Evolutionary conservation across 2,888 invertebrate genomes (phyloP).

Genomic region (Barypeithes pellucidus): DNA sequence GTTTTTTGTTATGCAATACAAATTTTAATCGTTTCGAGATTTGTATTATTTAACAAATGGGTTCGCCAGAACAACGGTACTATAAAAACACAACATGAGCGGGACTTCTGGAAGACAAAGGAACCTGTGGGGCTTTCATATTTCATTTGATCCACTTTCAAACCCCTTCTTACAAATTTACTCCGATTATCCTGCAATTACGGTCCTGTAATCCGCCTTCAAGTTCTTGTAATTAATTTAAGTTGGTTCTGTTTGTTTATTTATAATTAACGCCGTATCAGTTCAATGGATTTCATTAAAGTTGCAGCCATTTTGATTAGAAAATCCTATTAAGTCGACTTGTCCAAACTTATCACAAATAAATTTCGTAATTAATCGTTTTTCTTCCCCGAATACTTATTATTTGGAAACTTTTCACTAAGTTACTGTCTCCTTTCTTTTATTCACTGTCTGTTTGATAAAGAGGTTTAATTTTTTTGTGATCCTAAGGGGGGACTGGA

Average conservation of each 20-base stretch:
- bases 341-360: slow-evolving; percentile 66
- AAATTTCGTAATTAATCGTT: slow-evolving; percentile 68
- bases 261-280: slow-evolving; percentile 68
- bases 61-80: too few species aligned
- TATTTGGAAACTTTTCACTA: slow-evolving; percentile 60
- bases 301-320: slow-evolving; percentile 67
- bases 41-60: too few species aligned
- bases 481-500: too few species aligned
- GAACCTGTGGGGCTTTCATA: background rate
- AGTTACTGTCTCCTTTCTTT: slow-evolving; percentile 54
- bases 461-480: too few species aligned
- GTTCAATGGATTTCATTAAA: slow-evolving; percentile 68
- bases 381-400: slow-evolving; percentile 63
- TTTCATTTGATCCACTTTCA: too few species aligned
- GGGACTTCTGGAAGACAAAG: too few species aligned
- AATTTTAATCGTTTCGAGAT: too few species aligned
- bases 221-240: slow-evolving; percentile 64
- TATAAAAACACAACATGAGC: too few species aligned
- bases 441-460: slow-evolving; percentile 33
- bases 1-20: too few species aligned
- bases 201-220: slow-evolving; percentile 49
- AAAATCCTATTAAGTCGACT: slow-evolving; percentile 66
- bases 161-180: too few species aligned
- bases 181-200: slow-evolving; percentile 30
- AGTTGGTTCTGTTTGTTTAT: slow-evolving; percentile 67